phyloP scores from a whole-genome alignment of 2,888 invertebrate genomes.

The Isotomurus palustris region DNA sequence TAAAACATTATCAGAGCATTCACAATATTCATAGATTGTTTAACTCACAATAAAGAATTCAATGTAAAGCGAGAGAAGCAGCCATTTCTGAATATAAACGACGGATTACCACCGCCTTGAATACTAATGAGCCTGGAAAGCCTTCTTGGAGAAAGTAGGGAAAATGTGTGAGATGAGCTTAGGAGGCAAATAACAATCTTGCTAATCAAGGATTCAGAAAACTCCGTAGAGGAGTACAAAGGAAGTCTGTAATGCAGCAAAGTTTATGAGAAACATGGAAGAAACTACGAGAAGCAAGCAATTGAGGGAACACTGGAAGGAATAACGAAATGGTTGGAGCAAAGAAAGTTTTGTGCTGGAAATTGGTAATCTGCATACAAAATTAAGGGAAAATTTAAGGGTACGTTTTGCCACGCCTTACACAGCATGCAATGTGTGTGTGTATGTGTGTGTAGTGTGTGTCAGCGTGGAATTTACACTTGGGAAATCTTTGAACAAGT shows the following conservation, averaged over 20 bases:
- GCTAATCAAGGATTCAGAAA: neutral
- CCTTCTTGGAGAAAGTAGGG: too few relatives aligned
- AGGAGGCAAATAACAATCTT: neutral
- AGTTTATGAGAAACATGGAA: constrained; percentile 37
- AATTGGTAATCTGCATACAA: constrained; percentile 36
- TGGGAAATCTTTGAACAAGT: neutral
- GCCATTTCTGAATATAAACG: too few relatives aligned
- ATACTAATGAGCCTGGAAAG: too few relatives aligned
- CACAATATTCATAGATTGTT: too few relatives aligned
- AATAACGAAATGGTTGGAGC: constrained; percentile 11
- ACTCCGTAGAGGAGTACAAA: neutral
- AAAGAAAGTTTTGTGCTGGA: constrained; percentile 25
- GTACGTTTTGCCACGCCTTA: too few relatives aligned
- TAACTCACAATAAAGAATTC: too few relatives aligned
- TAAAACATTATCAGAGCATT: too few relatives aligned
- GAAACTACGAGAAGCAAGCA: constrained; percentile 23
- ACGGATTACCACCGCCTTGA: too few relatives aligned
- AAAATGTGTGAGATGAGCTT: too few relatives aligned
- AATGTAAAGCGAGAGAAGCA: too few relatives aligned
- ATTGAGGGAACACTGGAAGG: constrained; percentile 1
- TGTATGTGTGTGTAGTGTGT: too few relatives aligned
- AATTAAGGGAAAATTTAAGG: constrained; percentile 20
- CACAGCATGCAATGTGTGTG: too few relatives aligned
- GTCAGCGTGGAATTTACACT: neutral
- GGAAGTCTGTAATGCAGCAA: constrained; percentile 14